phyloP scores from a whole-genome alignment of 1,140 invertebrate genomes.

The Gerris buenoi region DNA sequence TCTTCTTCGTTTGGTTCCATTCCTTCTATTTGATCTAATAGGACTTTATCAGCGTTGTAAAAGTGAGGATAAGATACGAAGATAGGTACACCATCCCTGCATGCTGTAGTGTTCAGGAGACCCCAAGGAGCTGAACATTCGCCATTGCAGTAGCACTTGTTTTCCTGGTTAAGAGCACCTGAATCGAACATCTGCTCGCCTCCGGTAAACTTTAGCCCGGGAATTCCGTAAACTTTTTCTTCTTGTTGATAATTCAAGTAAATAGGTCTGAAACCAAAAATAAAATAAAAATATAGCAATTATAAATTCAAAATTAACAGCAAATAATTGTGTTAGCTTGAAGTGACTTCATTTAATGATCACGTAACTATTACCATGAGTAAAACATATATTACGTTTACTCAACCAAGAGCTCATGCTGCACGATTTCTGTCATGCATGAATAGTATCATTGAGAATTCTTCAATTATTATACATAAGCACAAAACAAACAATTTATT shows the following conservation, averaged over 20 bases:
- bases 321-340: neutral
- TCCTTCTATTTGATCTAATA: constrained; percentile 37
- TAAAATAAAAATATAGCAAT: neutral
- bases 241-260: constrained; percentile 38
- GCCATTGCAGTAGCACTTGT: constrained; percentile 54
- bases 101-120: constrained; percentile 34
- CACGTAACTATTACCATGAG: neutral
- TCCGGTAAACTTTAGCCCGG: constrained; percentile 29
- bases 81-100: constrained; percentile 41
- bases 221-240: constrained; percentile 29
- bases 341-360: neutral
- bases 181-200: constrained; percentile 32
- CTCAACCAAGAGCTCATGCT: too few relatives aligned
- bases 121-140: constrained; percentile 47
- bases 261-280: constrained; percentile 19
- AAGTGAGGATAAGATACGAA: constrained; percentile 60
- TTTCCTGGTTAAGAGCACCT: constrained; percentile 38
- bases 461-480: too few relatives aligned
- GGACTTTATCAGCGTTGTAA: constrained; percentile 39
- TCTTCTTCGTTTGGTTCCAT: constrained; percentile 38
- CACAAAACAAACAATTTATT: too few relatives aligned
- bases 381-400: too few relatives aligned
- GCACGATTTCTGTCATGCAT: too few relatives aligned
- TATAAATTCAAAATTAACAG: neutral
- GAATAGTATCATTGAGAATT: too few relatives aligned